phyloP scores from a whole-genome alignment of 2,113 vertebrate genomes.

The Oxyura jamaicensis region DNA sequence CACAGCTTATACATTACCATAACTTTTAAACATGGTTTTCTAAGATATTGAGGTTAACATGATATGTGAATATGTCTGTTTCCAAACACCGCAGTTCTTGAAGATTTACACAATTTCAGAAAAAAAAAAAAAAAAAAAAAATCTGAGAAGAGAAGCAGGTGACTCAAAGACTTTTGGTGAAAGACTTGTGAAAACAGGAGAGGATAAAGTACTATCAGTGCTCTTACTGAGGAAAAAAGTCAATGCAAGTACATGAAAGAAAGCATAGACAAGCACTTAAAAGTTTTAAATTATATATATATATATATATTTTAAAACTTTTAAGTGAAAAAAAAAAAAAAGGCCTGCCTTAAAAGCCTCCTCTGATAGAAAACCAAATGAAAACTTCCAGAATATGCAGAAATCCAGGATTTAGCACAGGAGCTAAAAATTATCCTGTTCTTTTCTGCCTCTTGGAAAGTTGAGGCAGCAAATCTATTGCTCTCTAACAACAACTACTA shows the following conservation, averaged over 20 bases:
- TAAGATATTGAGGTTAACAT: neutral
- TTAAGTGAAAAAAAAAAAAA: neutral
- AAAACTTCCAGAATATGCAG: neutral
- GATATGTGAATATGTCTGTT: neutral
- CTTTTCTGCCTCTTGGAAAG: neutral
- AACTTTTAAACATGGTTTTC: neutral
- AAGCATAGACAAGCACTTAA: neutral
- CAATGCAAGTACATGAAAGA: neutral
- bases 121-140: neutral
- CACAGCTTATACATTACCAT: neutral
- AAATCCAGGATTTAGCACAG: neutral
- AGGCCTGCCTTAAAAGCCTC: neutral
- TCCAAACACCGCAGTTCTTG: neutral
- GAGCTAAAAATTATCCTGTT: neutral
- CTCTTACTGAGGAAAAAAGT: neutral
- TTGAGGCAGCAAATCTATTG: neutral
- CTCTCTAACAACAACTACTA: neutral
- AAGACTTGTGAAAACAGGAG: neutral
- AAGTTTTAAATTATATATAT: neutral
- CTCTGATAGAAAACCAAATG: neutral
- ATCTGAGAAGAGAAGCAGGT: neutral
- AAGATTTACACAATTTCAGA: neutral
- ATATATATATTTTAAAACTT: too few species aligned
- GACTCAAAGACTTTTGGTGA: neutral
- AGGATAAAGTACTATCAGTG: neutral